Base-by-base conservation (phyloP, 2,113 vertebrate species). In the Tyrannus savana region DNA sequence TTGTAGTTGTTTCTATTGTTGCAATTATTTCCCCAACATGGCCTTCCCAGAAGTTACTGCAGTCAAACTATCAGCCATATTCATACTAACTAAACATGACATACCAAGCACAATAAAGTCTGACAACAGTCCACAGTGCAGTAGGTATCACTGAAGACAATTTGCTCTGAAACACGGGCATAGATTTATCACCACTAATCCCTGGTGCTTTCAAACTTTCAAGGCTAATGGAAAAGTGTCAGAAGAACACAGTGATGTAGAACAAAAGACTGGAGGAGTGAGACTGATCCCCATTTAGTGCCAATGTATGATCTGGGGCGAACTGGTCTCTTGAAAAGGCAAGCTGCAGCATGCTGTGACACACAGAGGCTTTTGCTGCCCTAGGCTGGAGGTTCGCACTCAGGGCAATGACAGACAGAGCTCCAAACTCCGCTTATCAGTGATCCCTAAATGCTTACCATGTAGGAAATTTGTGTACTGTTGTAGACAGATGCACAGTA, bases 321-420 rank as follows among this genome's bases (percentile, higher is more conserved):
- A 75, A 7, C 23, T 0, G 2, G 25, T 24, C 6, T 18, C 67
- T 75, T 50, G 44, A 14, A 25, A 75, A n/a, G 16, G 49, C 44
- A 64, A 39, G 28, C 4, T 66, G 56, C 22, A 79, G 19, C 0
- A 1, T 16, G 27, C 8, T 0, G 0, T 37, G 4, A 3, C 66
- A 21, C 31, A 56, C 49, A 46, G 16, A 19, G 13, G 23, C 3
- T 53, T 22, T 37, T 74, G n/a, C 31, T 84, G 41, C 12, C 1
- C 33, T 19, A 28, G 27, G 18, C 19, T 83, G 24, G 22, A 21
- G 37, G 8, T 37, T 74, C 19, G 13, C 19, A 12, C 7, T 13
- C 21, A 33, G 21, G 30, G n/a, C 12, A 72, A 16, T 14, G 33
- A 17, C 9, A 14, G 33, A 33, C 8, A 75, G 31, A 71, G 24